Conservation (phyloP, 2,888 invertebrate genomes). For the Rhamnusium bicolor region DNA sequence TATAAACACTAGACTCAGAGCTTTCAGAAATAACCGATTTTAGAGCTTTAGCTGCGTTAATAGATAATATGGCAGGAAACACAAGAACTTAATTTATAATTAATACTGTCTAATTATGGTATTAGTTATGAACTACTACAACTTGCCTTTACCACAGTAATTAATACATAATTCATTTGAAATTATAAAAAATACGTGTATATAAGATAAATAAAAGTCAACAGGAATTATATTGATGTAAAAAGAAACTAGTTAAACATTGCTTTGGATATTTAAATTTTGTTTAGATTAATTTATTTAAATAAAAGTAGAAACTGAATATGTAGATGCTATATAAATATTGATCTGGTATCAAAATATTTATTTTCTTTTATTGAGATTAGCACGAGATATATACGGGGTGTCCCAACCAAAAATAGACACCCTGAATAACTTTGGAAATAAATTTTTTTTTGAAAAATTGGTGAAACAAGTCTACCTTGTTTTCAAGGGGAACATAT, state of each 20-base stretch:
- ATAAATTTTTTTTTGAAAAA: no score
- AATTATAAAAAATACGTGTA: not conserved
- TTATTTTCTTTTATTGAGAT: no score
- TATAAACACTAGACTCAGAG: not conserved
- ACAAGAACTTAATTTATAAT: conserved; percentile 25
- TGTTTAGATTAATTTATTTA: no score
- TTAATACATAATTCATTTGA: not conserved
- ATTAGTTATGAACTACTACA: not conserved
- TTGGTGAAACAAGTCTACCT: no score
- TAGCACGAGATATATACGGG: no score
- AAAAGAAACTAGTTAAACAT: not conserved
- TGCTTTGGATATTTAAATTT: no score
- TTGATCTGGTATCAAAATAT: no score
- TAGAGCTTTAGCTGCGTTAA: not conserved
- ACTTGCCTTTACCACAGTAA: not conserved
- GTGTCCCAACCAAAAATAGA: no score
- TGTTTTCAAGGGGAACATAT: no score
- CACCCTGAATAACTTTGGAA: no score
- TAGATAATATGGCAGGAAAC: conserved; percentile 23
- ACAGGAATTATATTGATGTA: not conserved
- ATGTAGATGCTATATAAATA: no score
- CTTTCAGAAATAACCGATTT: conserved; percentile 10
- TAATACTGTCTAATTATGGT: conserved; percentile 18
- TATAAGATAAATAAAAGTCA: not conserved
- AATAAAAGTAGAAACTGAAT: not conserved